Evolutionary conservation across 2,113 vertebrate species (phyloP).

Genomic region (Scortum barcoo): DNA sequence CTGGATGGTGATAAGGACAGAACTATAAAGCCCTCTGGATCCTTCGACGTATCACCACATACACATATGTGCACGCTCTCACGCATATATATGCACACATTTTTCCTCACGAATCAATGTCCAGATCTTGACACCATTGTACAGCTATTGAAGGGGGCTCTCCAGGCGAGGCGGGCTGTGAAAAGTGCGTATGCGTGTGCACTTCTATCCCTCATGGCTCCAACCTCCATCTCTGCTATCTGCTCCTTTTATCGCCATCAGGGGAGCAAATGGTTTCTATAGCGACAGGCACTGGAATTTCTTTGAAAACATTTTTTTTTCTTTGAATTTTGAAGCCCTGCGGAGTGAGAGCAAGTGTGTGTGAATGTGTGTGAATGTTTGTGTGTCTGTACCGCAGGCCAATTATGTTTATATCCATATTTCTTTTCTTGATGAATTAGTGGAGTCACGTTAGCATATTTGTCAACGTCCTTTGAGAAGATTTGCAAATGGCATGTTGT

Average conservation of each 20-base stretch:
- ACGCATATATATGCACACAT: conserved; percentile 23
- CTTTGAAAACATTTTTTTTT: conserved; percentile 51
- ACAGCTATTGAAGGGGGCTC: conserved; percentile 42
- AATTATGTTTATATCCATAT: conserved; percentile 11
- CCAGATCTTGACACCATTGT: conserved; percentile 66
- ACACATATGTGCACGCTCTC: conserved; percentile 6
- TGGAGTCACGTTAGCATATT: background rate
- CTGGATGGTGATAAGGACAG: conserved; percentile 28
- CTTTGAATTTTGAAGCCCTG: conserved; percentile 40
- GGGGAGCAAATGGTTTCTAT: conserved; percentile 82
- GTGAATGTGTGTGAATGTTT: background rate
- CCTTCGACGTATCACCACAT: background rate
- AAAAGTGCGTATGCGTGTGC: background rate
- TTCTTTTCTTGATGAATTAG: conserved; percentile 8
- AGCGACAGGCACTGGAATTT: conserved; percentile 72
- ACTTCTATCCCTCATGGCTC: conserved; percentile 61
- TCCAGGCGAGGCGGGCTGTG: conserved; percentile 1
- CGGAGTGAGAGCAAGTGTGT: background rate
- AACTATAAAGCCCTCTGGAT: conserved; percentile 24
- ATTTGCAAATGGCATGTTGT: background rate
- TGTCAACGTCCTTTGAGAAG: background rate
- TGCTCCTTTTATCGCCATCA: conserved; percentile 77
- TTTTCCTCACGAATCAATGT: conserved; percentile 64
- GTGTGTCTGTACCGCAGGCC: too few species aligned
- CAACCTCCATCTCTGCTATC: conserved; percentile 73